A percentile compares a stretch with the other conserved stretches of the same genome.
phyloP scores from a whole-genome alignment of 2,888 invertebrate species.

The Halictus quadricinctus region DNA sequence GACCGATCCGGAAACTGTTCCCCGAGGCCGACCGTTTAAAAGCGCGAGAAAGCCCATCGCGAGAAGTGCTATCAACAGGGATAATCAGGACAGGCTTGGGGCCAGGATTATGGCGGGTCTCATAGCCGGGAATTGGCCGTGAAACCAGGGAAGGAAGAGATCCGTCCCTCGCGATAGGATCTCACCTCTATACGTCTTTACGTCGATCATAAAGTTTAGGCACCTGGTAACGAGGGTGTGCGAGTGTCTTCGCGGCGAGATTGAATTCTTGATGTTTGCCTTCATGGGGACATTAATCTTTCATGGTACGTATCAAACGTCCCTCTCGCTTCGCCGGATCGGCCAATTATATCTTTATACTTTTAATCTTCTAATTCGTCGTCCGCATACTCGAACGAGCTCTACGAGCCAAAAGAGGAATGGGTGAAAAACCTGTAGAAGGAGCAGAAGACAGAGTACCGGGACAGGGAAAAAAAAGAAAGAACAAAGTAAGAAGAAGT shows the following conservation, averaged over 20 bases:
- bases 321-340: background rate
- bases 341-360: slow-evolving; percentile 37
- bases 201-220: slow-evolving; percentile 58
- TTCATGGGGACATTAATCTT: slow-evolving; percentile 24
- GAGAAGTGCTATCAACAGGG: slow-evolving; percentile 50
- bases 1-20: slow-evolving; percentile 32
- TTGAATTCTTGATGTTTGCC: slow-evolving; percentile 58
- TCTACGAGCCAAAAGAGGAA: background rate
- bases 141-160: slow-evolving; percentile 34
- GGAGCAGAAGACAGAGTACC: background rate
- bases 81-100: slow-evolving; percentile 47
- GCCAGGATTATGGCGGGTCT: slow-evolving; percentile 32
- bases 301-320: background rate
- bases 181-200: slow-evolving; percentile 55
- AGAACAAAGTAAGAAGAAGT: slow-evolving; percentile 6
- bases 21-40: slow-evolving; percentile 34
- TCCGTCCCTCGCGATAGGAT: slow-evolving; percentile 49
- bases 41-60: slow-evolving; percentile 36
- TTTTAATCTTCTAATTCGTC: slow-evolving; percentile 52
- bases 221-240: slow-evolving; percentile 57
- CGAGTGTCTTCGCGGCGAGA: slow-evolving; percentile 37
- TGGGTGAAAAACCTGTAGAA: background rate
- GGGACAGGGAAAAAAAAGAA: background rate
- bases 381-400: background rate
- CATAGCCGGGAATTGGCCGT: slow-evolving; percentile 54